Percentiles rank a stretch among this genome's conserved stretches.
These are phyloP conservation scores for Pogoniulus pusillus DNA, from an alignment of 2,797 vertebrate genomes.

Conservation along the genomic window DNA sequence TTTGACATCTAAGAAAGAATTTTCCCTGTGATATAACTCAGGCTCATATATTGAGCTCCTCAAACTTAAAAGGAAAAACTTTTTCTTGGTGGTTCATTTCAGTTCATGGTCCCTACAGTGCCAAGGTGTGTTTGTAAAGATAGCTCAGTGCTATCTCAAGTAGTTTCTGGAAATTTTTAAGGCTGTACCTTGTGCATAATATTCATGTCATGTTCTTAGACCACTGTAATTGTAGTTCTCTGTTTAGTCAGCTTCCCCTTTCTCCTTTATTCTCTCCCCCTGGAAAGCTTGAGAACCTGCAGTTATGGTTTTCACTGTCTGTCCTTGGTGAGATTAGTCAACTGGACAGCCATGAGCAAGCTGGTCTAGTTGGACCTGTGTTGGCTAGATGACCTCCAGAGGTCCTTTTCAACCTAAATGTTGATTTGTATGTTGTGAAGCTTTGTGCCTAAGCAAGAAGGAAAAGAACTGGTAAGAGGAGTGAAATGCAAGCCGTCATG, in stretches of 20 bases:
- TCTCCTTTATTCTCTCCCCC: background rate
- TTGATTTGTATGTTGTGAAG: background rate
- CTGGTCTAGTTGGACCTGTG: background rate
- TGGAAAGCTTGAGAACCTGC: background rate
- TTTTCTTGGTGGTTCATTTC: background rate
- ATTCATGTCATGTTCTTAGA: background rate
- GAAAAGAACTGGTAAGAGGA: background rate
- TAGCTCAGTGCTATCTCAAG: background rate
- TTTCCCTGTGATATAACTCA: background rate
- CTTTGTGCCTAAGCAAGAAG: background rate
- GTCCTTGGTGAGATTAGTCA: background rate
- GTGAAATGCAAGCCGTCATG: background rate
- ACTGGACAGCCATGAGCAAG: background rate
- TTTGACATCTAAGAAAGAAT: slow-evolving; percentile 31
- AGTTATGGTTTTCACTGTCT: background rate
- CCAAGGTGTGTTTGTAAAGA: background rate
- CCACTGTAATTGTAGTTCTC: background rate
- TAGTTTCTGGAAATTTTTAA: background rate
- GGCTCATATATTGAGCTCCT: background rate
- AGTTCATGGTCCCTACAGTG: background rate
- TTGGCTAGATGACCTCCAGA: background rate
- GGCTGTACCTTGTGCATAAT: background rate
- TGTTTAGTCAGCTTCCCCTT: background rate
- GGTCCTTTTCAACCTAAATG: background rate
- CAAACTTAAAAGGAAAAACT: background rate